Evolutionary conservation across 2,797 vertebrate genomes (phyloP), one percentile per base, ranked within the genome.

Genomic region (Huso huso): DNA sequence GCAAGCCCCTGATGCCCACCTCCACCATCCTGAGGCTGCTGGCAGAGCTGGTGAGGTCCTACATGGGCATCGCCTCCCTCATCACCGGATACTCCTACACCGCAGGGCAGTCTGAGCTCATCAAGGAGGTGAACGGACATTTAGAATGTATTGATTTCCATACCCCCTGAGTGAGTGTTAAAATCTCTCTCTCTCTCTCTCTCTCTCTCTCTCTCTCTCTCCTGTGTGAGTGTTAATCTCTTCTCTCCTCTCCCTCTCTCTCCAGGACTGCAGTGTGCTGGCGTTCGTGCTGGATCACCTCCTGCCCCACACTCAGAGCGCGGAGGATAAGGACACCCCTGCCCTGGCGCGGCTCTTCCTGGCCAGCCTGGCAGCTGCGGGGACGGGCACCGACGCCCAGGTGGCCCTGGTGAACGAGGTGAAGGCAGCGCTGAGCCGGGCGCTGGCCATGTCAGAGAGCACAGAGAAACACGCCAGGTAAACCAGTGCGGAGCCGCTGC

Each of bases 371-470:
- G 96, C 96, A 48, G 96, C 96, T 7, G 94, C 96, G 0, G 95
- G 95, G 66, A 95, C 93, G 4, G 94, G 96, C 76, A 98, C 95
- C 1, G 96, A 98, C 64, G 96, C 95, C 1, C 96, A 98, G 72
- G 95, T 95, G n/a, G 94, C 96, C 1, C 78, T 98, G 73, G 95
- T 98, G 73, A 98, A 96, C 62, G 95, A 99, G 83, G 96, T 99
- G 72, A 98, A 99, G 77, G 95, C 96, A 0, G 95, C 95, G 0
- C 83, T 98, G 8, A 95, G 95, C 66, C 82, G 96, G n/a, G 96
- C 95, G 0, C 79, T 99, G 68, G 94, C 93, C 69, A 97, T 97
- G 96, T 79, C 93, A 1, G 96, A 99, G 84, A 97, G 96, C 77
- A 91, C 94, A 0, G 96, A 99, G 84, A 99, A 99, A 74, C 96